Percentiles rank a stretch among this genome's conserved stretches.
phyloP scores from a whole-genome alignment of 2,888 invertebrate genomes.

The Himalopsyche tibetana region DNA sequence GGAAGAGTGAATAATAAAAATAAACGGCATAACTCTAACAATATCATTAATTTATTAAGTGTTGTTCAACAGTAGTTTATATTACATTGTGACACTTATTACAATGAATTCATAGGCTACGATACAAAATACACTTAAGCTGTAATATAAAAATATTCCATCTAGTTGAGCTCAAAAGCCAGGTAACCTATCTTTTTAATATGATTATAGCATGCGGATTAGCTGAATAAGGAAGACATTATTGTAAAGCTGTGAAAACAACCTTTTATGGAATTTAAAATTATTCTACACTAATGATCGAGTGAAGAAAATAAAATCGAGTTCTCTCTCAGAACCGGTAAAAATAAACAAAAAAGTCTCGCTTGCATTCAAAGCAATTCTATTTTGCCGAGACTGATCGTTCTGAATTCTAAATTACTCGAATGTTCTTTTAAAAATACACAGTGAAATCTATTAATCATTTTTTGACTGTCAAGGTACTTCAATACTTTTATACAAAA shows the following conservation, averaged over 20 bases:
- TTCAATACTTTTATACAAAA: no score
- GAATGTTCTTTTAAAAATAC: no score
- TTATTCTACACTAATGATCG: not conserved
- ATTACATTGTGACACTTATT: constrained; percentile 12
- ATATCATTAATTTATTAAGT: constrained; percentile 23
- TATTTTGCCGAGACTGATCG: no score
- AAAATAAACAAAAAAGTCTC: no score
- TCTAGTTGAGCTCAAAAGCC: constrained; percentile 15
- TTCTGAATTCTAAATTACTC: no score
- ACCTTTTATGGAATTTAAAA: not conserved
- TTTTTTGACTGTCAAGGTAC: no score
- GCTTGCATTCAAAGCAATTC: no score
- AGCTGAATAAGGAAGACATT: constrained; percentile 22
- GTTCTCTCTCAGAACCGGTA: no score
- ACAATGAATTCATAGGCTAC: not conserved
- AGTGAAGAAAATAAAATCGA: no score
- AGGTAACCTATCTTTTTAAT: not conserved
- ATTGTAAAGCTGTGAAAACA: constrained; percentile 22
- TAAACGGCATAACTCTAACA: not conserved
- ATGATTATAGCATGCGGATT: constrained; percentile 32
- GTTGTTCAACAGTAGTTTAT: not conserved
- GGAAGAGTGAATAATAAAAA: no score
- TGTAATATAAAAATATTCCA: constrained; percentile 30
- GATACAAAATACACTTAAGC: constrained; percentile 31
- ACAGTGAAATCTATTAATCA: no score